phyloP scores from a whole-genome alignment of 2,888 invertebrate species.

The Ichneumoninae sp. region DNA sequence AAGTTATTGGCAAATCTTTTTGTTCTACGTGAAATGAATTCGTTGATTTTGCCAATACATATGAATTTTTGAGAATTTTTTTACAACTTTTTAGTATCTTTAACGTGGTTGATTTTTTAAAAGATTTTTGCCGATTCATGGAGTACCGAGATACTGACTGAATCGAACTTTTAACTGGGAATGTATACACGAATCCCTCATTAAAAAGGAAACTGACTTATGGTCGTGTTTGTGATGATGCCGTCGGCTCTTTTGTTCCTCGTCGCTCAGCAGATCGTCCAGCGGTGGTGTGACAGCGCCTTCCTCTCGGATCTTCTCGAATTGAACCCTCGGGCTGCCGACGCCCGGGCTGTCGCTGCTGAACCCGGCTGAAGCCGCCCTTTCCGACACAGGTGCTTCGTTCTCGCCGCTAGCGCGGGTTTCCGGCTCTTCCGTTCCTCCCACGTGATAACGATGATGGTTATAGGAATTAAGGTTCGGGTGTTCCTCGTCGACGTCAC shows the following conservation, averaged over 20 bases:
- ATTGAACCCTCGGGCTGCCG: slow-evolving; percentile 81
- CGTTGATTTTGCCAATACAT: not conserved
- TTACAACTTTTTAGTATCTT: not conserved
- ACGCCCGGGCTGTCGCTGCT: slow-evolving; percentile 76
- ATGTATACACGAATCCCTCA: not conserved
- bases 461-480: slow-evolving; percentile 31
- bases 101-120: not conserved
- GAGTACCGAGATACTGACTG: too few species aligned
- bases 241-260: slow-evolving; percentile 80
- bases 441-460: slow-evolving; percentile 65
- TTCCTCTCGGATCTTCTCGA: slow-evolving; percentile 81
- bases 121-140: too few species aligned
- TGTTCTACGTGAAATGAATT: not conserved
- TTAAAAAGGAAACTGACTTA: slow-evolving; percentile 75
- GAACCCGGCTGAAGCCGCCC: slow-evolving; percentile 80
- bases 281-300: slow-evolving; percentile 67
- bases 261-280: slow-evolving; percentile 75
- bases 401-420: slow-evolving; percentile 75
- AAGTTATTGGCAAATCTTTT: not conserved
- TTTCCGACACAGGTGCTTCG: slow-evolving; percentile 81
- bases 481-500: slow-evolving; percentile 55
- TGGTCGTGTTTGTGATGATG: slow-evolving; percentile 82
- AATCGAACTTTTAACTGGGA: not conserved
- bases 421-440: slow-evolving; percentile 74
- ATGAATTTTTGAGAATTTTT: not conserved